Conservation (phyloP, 2,888 invertebrate species). For the Drosophila niveifrons region DNA sequence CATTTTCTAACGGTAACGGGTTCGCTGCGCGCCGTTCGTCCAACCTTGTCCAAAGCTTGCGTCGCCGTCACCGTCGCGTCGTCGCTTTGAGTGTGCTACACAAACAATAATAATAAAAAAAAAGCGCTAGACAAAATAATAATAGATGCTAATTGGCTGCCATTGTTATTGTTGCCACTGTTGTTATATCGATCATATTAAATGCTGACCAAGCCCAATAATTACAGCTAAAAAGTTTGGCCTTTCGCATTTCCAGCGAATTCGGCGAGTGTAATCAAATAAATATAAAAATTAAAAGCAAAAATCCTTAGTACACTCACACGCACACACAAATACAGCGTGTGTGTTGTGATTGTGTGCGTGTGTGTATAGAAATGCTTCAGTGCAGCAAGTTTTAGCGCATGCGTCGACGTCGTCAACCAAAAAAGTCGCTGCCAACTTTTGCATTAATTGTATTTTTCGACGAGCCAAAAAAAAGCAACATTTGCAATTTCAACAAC, state of each 20-base stretch:
- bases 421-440: slow-evolving; percentile 46
- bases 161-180: slow-evolving; percentile 24
- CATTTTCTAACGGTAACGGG: slow-evolving; percentile 63
- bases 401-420: slow-evolving; percentile 58
- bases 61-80: slow-evolving; percentile 32
- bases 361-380: slow-evolving; percentile 62
- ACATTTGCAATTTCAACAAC: slow-evolving; percentile 38
- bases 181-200: slow-evolving; percentile 12
- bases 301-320: slow-evolving; percentile 70
- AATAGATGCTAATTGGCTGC: slow-evolving; percentile 58
- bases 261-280: slow-evolving; percentile 59
- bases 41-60: slow-evolving; percentile 37
- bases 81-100: slow-evolving; percentile 56
- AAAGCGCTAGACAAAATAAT: slow-evolving; percentile 71
- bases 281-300: slow-evolving; percentile 72
- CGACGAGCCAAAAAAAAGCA: slow-evolving; percentile 34
- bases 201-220: slow-evolving; percentile 34
- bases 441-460: slow-evolving; percentile 73
- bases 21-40: slow-evolving; percentile 38
- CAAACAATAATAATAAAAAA: slow-evolving; percentile 76
- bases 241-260: slow-evolving; percentile 14
- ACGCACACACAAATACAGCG: slow-evolving; percentile 17
- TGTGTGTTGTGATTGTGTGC: slow-evolving; percentile 42
- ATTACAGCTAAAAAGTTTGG: slow-evolving; percentile 2
- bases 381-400: slow-evolving; percentile 67